phyloP scores from a whole-genome alignment of 2,797 vertebrate species.

The Trichosurus vulpecula region DNA sequence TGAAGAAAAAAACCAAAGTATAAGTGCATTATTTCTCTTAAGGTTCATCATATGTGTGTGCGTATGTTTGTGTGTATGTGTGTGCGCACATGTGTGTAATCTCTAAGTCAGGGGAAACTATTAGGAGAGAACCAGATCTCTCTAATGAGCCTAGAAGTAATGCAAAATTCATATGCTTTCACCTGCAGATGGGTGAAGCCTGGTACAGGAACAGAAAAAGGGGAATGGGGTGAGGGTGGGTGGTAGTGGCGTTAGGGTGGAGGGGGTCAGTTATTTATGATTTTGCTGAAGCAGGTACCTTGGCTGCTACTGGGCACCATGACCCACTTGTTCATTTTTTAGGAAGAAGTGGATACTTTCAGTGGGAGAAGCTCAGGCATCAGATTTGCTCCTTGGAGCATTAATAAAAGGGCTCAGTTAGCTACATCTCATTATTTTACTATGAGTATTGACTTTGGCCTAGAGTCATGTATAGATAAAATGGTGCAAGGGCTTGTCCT shows the following conservation, averaged over 20 bases:
- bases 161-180: constrained; percentile 85
- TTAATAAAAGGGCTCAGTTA: constrained; percentile 96
- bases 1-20: constrained; percentile 62
- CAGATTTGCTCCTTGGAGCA: constrained; percentile 93
- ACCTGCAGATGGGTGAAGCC: constrained; percentile 76
- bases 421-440: constrained; percentile 98
- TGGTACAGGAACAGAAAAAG: constrained; percentile 82
- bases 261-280: constrained; percentile 63
- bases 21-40: constrained; percentile 52
- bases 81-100: neutral
- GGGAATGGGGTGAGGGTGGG: constrained; percentile 32
- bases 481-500: constrained; percentile 97
- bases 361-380: constrained; percentile 89
- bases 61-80: constrained; percentile 8
- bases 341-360: constrained; percentile 92
- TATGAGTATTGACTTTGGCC: constrained; percentile 99
- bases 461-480: constrained; percentile 98
- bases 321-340: constrained; percentile 86
- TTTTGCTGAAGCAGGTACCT: constrained; percentile 74
- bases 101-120: constrained; percentile 74
- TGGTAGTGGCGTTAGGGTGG: neutral
- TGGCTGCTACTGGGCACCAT: constrained; percentile 84
- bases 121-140: constrained; percentile 80
- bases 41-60: constrained; percentile 55
- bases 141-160: constrained; percentile 83